Evolutionary conservation across 1,140 invertebrate genomes (phyloP).

Genomic region (Drosophila miranda): DNA sequence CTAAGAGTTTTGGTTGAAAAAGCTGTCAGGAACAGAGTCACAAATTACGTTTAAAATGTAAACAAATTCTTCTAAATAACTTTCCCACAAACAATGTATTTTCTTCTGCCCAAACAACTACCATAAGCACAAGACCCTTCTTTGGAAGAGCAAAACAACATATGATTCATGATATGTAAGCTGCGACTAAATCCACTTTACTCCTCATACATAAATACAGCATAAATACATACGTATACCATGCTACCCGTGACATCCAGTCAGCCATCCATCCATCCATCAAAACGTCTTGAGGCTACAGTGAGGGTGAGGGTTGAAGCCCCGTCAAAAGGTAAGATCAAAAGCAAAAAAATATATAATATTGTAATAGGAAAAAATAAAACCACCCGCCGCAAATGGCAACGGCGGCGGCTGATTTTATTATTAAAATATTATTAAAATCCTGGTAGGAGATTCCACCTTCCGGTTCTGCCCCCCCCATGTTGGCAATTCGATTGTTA

Average conservation of each 20-base stretch:
- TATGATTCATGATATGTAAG: slow-evolving; percentile 60
- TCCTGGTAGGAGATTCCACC: slow-evolving; percentile 6
- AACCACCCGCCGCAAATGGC: slow-evolving; percentile 31
- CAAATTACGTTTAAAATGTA: no score
- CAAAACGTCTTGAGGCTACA: slow-evolving; percentile 43
- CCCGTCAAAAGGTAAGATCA: slow-evolving; percentile 17
- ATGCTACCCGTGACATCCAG: slow-evolving; percentile 7
- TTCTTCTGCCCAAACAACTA: not conserved
- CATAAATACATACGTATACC: slow-evolving; percentile 18
- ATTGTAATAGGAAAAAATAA: slow-evolving; percentile 7
- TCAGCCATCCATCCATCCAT: slow-evolving; percentile 38
- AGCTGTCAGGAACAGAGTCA: no score
- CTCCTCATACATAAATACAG: slow-evolving; percentile 11
- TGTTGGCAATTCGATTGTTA: slow-evolving; percentile 59
- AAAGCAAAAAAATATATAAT: slow-evolving; percentile 28
- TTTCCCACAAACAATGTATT: not conserved
- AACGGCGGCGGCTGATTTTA: slow-evolving; percentile 48
- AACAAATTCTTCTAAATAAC: not conserved
- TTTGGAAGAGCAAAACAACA: slow-evolving; percentile 13
- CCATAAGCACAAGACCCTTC: not conserved
- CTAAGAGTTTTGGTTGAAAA: no score
- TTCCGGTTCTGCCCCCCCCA: slow-evolving; percentile 1
- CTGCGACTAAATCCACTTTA: slow-evolving; percentile 40
- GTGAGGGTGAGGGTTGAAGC: not conserved
- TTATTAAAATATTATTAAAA: slow-evolving; percentile 62